Evolutionary conservation across 1,140 invertebrate species (phyloP).

Genomic region (Rhyzopertha dominica): DNA sequence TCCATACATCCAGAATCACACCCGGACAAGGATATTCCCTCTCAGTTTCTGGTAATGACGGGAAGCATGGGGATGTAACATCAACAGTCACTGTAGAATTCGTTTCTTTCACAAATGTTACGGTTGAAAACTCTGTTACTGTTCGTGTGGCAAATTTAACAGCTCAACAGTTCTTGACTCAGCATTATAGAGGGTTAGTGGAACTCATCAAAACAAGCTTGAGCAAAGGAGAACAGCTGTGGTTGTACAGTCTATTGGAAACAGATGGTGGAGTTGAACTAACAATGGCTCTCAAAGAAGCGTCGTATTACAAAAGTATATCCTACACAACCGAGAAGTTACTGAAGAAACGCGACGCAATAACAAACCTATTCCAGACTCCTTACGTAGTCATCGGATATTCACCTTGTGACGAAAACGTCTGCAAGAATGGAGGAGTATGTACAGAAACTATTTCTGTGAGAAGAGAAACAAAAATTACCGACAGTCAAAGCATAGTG

Average conservation of each 20-base stretch:
- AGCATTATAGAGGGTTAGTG: slow-evolving; percentile 68
- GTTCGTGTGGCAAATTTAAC: slow-evolving; percentile 68
- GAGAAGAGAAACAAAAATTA: slow-evolving; percentile 62
- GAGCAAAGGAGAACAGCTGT: slow-evolving; percentile 58
- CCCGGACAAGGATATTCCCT: slow-evolving; percentile 67
- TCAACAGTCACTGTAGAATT: slow-evolving; percentile 82
- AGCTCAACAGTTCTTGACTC: slow-evolving; percentile 66
- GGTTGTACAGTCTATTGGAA: slow-evolving; percentile 71
- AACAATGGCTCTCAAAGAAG: slow-evolving; percentile 58
- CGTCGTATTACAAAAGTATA: slow-evolving; percentile 54
- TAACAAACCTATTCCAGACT: slow-evolving; percentile 58
- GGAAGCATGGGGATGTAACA: slow-evolving; percentile 74
- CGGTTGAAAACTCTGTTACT: slow-evolving; percentile 77
- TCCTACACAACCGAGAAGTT: slow-evolving; percentile 60
- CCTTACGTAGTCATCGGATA: slow-evolving; percentile 59
- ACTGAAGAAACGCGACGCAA: slow-evolving; percentile 56
- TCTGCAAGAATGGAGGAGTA: slow-evolving; percentile 70
- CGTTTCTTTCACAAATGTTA: slow-evolving; percentile 70
- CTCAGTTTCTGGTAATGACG: slow-evolving; percentile 82
- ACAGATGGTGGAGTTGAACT: slow-evolving; percentile 58
- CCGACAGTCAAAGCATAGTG: slow-evolving; percentile 71
- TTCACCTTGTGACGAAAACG: slow-evolving; percentile 62
- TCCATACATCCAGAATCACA: slow-evolving; percentile 65
- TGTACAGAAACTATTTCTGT: slow-evolving; percentile 71
- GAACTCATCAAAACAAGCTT: slow-evolving; percentile 63